Base-by-base conservation (phyloP, 2,888 invertebrate species). In the Chesias legatella region DNA sequence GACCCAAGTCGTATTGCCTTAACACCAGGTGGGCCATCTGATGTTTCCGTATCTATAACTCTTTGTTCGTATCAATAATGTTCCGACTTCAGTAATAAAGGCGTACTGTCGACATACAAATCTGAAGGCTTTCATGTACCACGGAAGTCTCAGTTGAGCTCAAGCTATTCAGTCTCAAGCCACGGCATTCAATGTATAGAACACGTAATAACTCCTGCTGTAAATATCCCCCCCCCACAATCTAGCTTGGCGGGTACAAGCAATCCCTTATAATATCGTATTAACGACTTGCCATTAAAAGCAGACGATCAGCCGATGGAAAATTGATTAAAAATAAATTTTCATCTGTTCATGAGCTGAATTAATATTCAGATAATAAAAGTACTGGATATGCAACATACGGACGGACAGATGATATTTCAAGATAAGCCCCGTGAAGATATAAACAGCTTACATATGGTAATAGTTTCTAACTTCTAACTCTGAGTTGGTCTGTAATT, bases 361-460 rank as follows among this genome's bases (percentile, higher is more conserved):
- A 71, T 76, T 69, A 70, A 73, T 68, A 48, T 44, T 37, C 26
- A 51, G 53, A 47, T 51, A 54, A 45, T 51, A 54, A 54, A 47
- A 48, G 46, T 51, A 42, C 48, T 41, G 46, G 51, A 39, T 40
- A 36, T 3, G 39, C 36, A 44, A 51, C 47, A 36, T 38, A 34
- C 33, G 36, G 35, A 52, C 43, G 46, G 63, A 67, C 66, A 69
- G 73, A 73, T 74, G 67, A 72, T 73, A 69, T 62, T 64, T 67
- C 53, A 63, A 71, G 77, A 77, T 78, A 74, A 73, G 56, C 37
- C 45, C 49, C 58, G 62, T 67, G 59, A 63, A 68, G 59, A 61
- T 71, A 64, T 67, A 66, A 69, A 73, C 62, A 59, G 58, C 43
- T 30, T 32, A 43, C 58, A 58, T 60, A 63, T 37, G 33, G 35